A percentile compares a stretch with the other conserved stretches of the same genome.
These are phyloP conservation scores for Sycophila texana DNA, from an alignment of 2,888 invertebrate genomes.

Conservation along the genomic window DNA sequence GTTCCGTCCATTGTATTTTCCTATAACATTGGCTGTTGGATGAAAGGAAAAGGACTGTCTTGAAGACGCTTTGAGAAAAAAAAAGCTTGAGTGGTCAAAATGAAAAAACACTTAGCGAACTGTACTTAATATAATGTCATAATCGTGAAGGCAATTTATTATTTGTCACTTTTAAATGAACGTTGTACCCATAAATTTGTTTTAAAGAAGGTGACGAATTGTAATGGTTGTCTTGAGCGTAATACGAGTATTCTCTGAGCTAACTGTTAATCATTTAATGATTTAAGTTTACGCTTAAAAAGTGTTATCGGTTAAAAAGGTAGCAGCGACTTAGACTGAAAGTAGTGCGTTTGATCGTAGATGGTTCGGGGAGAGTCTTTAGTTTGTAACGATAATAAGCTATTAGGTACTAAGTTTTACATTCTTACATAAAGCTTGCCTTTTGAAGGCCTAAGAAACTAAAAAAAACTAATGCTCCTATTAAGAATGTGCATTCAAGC, in stretches of 20 bases:
- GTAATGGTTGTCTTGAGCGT: not conserved
- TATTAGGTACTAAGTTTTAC: no score
- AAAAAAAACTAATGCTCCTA: no score
- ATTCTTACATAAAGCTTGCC: not conserved
- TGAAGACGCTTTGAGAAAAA: conserved; percentile 8
- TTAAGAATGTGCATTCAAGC: no score
- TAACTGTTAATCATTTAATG: conserved; percentile 36
- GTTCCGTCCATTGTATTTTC: conserved; percentile 72
- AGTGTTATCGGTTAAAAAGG: not conserved
- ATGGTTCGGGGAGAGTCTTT: conserved; percentile 53
- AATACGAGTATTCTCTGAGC: conserved; percentile 30
- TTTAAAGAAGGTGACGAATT: not conserved
- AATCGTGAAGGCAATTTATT: conserved; percentile 15
- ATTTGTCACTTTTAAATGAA: not conserved
- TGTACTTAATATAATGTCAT: conserved; percentile 41
- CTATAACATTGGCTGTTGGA: conserved; percentile 54
- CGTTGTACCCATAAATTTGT: not conserved
- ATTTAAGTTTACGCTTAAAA: conserved; percentile 15
- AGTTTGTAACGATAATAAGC: conserved; percentile 22
- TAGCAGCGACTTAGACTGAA: conserved; percentile 47
- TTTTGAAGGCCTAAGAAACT: conserved; percentile 32
- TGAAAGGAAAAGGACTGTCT: conserved; percentile 5
- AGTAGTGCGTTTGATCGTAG: conserved; percentile 51
- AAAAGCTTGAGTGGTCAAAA: not conserved
- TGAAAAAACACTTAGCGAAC: conserved; percentile 17